Evolutionary conservation across 2,797 vertebrate species (phyloP).

Genomic region (Chanos chanos): DNA sequence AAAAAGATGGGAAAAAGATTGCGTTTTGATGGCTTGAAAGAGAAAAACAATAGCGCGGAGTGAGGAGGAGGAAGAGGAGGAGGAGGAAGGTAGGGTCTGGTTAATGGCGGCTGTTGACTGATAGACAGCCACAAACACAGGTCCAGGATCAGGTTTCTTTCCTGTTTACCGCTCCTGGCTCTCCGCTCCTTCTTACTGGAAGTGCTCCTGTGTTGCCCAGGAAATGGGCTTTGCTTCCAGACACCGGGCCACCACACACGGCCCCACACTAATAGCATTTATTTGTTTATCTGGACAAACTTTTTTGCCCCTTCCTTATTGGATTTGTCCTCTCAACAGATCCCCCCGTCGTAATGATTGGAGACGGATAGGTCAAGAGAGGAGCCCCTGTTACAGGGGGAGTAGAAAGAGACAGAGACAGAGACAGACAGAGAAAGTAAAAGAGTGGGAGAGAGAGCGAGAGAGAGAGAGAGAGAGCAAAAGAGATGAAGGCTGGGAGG

Average conservation of each 20-base stretch:
- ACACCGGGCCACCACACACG: constrained; percentile 61
- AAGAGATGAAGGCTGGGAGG: background rate
- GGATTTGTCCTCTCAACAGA: constrained; percentile 72
- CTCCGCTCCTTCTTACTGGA: constrained; percentile 73
- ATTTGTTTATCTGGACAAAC: constrained; percentile 80
- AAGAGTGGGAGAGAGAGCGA: background rate
- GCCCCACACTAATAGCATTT: constrained; percentile 74
- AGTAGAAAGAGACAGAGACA: constrained; percentile 53
- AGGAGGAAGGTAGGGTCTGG: constrained; percentile 22
- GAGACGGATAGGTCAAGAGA: constrained; percentile 62
- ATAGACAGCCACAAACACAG: constrained; percentile 63
- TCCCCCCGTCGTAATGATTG: constrained; percentile 62
- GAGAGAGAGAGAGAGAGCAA: constrained; percentile 13
- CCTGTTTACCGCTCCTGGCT: constrained; percentile 74
- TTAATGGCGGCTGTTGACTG: constrained; percentile 50
- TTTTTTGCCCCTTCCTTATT: constrained; percentile 77
- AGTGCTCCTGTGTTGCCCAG: constrained; percentile 72
- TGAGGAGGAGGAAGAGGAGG: constrained; percentile 12
- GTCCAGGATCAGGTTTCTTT: constrained; percentile 81
- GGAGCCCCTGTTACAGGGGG: constrained; percentile 36
- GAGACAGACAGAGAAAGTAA: constrained; percentile 13
- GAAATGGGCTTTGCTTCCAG: constrained; percentile 80
- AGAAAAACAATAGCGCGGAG: background rate
- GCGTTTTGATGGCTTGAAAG: no score
- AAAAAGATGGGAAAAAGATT: no score